Evolutionary conservation across 2,888 invertebrate genomes (phyloP).

Genomic region (Lordiphosa andalusiaca): DNA sequence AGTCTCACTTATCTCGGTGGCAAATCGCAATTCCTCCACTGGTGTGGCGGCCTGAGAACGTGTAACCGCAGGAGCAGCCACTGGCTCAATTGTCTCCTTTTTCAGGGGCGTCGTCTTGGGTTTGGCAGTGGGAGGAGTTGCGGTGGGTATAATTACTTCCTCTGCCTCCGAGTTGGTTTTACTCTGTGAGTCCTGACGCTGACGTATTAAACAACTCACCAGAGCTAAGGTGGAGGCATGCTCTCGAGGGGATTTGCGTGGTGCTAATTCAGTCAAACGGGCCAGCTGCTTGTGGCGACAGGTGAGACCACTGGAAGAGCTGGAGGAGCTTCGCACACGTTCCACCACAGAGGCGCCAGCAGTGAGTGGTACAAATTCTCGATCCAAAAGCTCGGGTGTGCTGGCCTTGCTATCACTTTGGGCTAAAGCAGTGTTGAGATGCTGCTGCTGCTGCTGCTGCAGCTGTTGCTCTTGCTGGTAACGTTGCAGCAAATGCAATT

Average conservation of each 20-base stretch:
- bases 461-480: conserved; percentile 73
- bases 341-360: conserved; percentile 30
- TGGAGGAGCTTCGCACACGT: conserved; percentile 66
- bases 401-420: conserved; percentile 75
- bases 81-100: neutral
- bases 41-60: conserved; percentile 74
- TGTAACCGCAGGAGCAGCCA: conserved; percentile 42
- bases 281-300: conserved; percentile 73
- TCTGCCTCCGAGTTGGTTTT: conserved; percentile 76
- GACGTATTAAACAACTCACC: conserved; percentile 85
- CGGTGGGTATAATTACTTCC: conserved; percentile 32
- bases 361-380: conserved; percentile 52
- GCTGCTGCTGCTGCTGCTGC: conserved; percentile 35
- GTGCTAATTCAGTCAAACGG: conserved; percentile 79
- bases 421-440: conserved; percentile 29
- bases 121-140: conserved; percentile 19
- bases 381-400: conserved; percentile 64
- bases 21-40: conserved; percentile 76
- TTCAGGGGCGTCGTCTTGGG: conserved; percentile 1
- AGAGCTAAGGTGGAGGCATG: conserved; percentile 93
- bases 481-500: conserved; percentile 71
- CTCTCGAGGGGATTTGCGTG: conserved; percentile 92
- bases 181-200: conserved; percentile 76
- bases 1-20: conserved; percentile 79
- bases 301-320: conserved; percentile 66